A percentile compares a stretch with the other conserved stretches of the same genome.
Conservation (phyloP, 2,888 invertebrate genomes). For the Diaprepes abbreviatus region DNA sequence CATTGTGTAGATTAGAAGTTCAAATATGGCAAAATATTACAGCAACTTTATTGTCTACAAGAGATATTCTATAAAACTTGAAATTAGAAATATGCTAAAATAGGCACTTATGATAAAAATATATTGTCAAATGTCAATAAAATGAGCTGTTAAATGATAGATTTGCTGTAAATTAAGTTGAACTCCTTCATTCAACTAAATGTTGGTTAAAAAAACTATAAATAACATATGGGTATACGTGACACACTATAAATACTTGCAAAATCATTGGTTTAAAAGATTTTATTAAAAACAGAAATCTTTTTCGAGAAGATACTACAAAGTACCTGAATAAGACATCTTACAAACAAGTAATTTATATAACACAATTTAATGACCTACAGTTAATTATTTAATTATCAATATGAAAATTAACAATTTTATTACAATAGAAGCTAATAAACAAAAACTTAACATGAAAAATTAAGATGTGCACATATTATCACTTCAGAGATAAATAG, state of each 20-base stretch:
- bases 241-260: too few relatives aligned
- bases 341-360: background rate
- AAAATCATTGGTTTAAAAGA: too few relatives aligned
- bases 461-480: background rate
- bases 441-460: background rate
- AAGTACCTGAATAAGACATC: background rate
- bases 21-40: constrained; percentile 30
- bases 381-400: too few relatives aligned
- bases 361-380: too few relatives aligned
- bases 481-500: background rate
- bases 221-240: too few relatives aligned
- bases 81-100: background rate
- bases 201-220: background rate
- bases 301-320: background rate
- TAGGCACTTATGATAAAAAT: constrained; percentile 3
- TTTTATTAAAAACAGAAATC: background rate
- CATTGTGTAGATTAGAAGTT: background rate
- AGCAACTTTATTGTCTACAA: constrained; percentile 13
- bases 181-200: background rate
- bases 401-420: too few relatives aligned
- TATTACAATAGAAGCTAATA: background rate
- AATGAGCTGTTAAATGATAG: background rate
- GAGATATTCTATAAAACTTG: constrained; percentile 5
- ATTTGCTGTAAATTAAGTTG: background rate
- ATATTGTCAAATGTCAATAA: background rate